Percentiles rank a stretch among this genome's conserved stretches.
phyloP scores from a whole-genome alignment of 2,797 vertebrate genomes.

The Lepus oiostolus region DNA sequence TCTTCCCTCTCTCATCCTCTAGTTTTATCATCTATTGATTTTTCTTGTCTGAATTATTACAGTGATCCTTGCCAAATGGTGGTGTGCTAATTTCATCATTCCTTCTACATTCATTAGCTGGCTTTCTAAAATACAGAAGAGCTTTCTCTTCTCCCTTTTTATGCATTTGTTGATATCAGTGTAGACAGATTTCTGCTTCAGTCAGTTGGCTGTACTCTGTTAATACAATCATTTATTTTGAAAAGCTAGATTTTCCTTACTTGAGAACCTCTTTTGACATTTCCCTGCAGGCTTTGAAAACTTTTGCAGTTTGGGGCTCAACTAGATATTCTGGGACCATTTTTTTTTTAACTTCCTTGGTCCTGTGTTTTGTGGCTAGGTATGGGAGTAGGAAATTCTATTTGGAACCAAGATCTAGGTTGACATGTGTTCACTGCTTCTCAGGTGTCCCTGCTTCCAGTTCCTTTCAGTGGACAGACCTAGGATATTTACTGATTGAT shows the following conservation, averaged over 20 bases:
- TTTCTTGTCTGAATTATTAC: constrained; percentile 64
- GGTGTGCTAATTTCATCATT: constrained; percentile 33
- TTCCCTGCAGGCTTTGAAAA: not conserved
- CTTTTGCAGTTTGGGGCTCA: not conserved
- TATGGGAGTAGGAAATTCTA: not conserved
- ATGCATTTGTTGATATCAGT: not conserved
- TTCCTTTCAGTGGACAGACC: not conserved
- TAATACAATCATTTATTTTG: constrained; percentile 24
- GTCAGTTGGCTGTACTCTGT: not conserved
- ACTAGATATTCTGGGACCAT: not conserved
- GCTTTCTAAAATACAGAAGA: constrained; percentile 33
- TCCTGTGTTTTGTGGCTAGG: not conserved
- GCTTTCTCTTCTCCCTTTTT: constrained; percentile 8
- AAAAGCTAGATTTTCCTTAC: not conserved
- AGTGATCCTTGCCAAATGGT: constrained; percentile 25
- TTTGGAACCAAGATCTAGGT: not conserved
- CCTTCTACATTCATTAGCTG: constrained; percentile 10
- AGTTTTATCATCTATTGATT: constrained; percentile 48
- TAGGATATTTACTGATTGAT: not conserved
- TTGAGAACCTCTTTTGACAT: constrained; percentile 14
- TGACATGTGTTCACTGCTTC: not conserved
- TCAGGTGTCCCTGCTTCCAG: not conserved
- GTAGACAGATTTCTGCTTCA: constrained; percentile 27
- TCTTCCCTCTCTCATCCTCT: not conserved
- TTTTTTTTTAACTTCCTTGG: not conserved